Percentiles rank a stretch among this genome's conserved stretches.
Conservation (phyloP, 2,113 vertebrate genomes). For the Tachysurus vachellii region DNA sequence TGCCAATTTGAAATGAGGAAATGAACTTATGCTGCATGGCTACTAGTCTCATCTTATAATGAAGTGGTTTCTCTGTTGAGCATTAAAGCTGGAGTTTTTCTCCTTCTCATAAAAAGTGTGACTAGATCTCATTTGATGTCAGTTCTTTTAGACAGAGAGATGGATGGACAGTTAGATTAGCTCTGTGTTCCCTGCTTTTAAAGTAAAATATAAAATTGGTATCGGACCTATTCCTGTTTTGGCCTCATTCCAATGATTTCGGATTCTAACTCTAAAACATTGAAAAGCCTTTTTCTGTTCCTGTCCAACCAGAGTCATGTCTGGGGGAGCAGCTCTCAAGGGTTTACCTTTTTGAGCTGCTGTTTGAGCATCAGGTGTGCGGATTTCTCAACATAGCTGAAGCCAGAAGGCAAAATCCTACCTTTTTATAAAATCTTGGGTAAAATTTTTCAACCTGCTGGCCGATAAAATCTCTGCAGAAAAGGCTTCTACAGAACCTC, state of each 20-base stretch:
- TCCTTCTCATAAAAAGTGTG: neutral
- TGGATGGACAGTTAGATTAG: neutral
- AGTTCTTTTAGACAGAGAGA: neutral
- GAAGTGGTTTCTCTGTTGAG: constrained; percentile 1
- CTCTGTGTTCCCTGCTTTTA: too few species aligned
- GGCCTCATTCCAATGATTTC: neutral
- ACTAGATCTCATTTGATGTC: neutral
- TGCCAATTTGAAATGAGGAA: constrained; percentile 1
- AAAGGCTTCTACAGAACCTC: neutral
- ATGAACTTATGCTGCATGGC: neutral
- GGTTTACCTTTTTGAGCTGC: neutral
- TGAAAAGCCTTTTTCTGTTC: neutral
- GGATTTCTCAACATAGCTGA: neutral
- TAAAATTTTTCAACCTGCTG: neutral
- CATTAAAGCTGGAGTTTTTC: constrained; percentile 14
- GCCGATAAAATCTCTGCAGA: neutral
- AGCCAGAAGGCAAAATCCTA: neutral
- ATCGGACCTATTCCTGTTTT: neutral
- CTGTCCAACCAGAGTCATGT: neutral
- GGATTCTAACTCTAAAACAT: neutral
- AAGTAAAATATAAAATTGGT: neutral
- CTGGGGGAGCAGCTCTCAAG: constrained; percentile 9
- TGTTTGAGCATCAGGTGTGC: neutral
- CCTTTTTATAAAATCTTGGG: neutral
- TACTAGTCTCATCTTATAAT: neutral